Conservation (phyloP, 2,888 invertebrate genomes). For the Zootermopsis nevadensis region DNA sequence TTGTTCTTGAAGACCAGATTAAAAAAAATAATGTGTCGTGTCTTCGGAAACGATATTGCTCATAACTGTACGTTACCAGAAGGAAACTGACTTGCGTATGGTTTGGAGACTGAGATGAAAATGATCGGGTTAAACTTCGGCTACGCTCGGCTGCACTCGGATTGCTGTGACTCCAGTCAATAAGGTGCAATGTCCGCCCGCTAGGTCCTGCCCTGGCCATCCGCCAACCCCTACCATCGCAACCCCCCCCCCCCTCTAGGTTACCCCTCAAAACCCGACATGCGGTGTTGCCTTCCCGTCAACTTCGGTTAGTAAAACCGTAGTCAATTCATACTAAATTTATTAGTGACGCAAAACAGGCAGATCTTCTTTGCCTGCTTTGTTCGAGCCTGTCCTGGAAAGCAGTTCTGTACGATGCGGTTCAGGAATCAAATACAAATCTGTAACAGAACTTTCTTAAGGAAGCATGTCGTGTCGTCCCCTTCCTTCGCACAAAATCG, state of each 20-base stretch:
- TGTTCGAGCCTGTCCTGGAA: background rate
- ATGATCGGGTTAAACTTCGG: slow-evolving; percentile 49
- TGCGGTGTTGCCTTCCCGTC: slow-evolving; percentile 57
- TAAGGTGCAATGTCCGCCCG: slow-evolving; percentile 67
- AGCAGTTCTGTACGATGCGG: slow-evolving; percentile 8
- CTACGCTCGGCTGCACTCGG: slow-evolving; percentile 49
- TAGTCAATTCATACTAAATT: slow-evolving; percentile 50
- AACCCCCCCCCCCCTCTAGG: slow-evolving; percentile 70
- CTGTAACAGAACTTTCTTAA: background rate
- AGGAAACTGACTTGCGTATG: slow-evolving; percentile 38
- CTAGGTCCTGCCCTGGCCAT: slow-evolving; percentile 57
- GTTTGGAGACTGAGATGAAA: slow-evolving; percentile 12
- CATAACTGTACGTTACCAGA: slow-evolving; percentile 35
- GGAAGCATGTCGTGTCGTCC: background rate
- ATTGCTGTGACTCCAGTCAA: slow-evolving; percentile 62
- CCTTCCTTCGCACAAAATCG: background rate
- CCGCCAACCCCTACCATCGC: slow-evolving; percentile 62
- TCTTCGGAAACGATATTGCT: slow-evolving; percentile 21
- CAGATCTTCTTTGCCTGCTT: slow-evolving; percentile 1
- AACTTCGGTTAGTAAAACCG: slow-evolving; percentile 45
- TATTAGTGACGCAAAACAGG: slow-evolving; percentile 47
- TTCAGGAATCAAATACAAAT: background rate
- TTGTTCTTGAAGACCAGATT: slow-evolving; percentile 3
- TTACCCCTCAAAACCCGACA: slow-evolving; percentile 55
- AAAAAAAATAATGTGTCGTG: slow-evolving; percentile 15